Conservation (phyloP, 2,113 vertebrate species). For the Bagarius yarrelli region DNA sequence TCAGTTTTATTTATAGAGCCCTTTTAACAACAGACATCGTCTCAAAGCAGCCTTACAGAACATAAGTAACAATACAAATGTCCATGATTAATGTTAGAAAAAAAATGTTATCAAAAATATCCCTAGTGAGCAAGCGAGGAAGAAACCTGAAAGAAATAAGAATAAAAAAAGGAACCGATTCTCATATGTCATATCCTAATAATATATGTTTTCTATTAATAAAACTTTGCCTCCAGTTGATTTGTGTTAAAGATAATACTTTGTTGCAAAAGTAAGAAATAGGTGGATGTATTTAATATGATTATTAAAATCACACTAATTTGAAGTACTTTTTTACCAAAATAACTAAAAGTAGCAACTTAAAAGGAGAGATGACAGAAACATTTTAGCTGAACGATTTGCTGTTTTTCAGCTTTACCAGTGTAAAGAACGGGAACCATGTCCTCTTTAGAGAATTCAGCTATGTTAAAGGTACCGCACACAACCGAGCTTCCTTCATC, state of each 20-base stretch:
- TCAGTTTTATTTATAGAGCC: too few species aligned
- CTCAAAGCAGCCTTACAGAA: too few species aligned
- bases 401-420: slow-evolving; percentile 83
- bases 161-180: too few species aligned
- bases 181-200: too few species aligned
- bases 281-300: background rate
- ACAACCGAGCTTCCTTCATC: slow-evolving; percentile 89
- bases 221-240: background rate
- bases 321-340: background rate
- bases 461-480: slow-evolving; percentile 88
- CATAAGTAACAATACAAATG: too few species aligned
- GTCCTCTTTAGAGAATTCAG: slow-evolving; percentile 91
- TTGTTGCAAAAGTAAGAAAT: background rate
- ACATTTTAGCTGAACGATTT: background rate
- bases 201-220: too few species aligned
- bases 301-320: background rate
- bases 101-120: too few species aligned
- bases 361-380: background rate
- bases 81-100: too few species aligned
- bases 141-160: too few species aligned
- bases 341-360: too few species aligned
- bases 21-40: too few species aligned
- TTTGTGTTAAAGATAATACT: background rate
- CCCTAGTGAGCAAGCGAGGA: too few species aligned
- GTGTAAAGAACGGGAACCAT: slow-evolving; percentile 90